These are phyloP conservation scores for Lynx canadensis DNA, from an alignment of 2,113 vertebrate genomes.

Conservation along the genomic window DNA sequence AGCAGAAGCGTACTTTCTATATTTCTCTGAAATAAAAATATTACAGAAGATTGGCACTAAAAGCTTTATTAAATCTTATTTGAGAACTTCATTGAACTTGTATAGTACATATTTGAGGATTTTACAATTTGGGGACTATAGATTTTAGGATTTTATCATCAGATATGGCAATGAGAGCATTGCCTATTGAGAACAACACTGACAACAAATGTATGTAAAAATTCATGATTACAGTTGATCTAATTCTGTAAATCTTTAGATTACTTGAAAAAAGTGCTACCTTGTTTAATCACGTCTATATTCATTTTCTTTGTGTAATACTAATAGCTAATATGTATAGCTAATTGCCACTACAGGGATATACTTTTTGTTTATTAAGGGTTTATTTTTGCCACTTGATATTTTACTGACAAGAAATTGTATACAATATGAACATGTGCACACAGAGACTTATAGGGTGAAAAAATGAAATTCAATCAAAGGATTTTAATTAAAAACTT, in stretches of 20 bases:
- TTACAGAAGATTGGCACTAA: not conserved
- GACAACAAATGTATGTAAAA: not conserved
- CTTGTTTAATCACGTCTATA: not conserved
- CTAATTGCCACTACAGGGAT: not conserved
- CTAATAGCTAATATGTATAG: not conserved
- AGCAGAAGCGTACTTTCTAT: not conserved
- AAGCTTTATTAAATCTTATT: not conserved
- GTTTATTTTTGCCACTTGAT: slow-evolving; percentile 65
- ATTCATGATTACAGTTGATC: slow-evolving; percentile 13
- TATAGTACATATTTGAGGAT: not conserved
- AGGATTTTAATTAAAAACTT: slow-evolving; percentile 14
- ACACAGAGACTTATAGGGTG: slow-evolving; percentile 17
- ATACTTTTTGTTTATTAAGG: slow-evolving; percentile 64
- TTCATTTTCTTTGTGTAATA: slow-evolving; percentile 38
- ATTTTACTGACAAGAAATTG: not conserved
- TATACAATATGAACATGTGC: slow-evolving; percentile 33
- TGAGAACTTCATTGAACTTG: not conserved
- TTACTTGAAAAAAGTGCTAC: not conserved
- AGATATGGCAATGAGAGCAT: not conserved
- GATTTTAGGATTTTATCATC: not conserved
- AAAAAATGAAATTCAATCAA: slow-evolving; percentile 55
- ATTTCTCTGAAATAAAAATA: slow-evolving; percentile 9
- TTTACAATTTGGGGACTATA: not conserved
- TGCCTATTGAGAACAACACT: not conserved
- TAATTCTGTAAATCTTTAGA: not conserved